Base-by-base conservation (phyloP, 2,797 vertebrate genomes). In the Phylloscopus collybita region DNA sequence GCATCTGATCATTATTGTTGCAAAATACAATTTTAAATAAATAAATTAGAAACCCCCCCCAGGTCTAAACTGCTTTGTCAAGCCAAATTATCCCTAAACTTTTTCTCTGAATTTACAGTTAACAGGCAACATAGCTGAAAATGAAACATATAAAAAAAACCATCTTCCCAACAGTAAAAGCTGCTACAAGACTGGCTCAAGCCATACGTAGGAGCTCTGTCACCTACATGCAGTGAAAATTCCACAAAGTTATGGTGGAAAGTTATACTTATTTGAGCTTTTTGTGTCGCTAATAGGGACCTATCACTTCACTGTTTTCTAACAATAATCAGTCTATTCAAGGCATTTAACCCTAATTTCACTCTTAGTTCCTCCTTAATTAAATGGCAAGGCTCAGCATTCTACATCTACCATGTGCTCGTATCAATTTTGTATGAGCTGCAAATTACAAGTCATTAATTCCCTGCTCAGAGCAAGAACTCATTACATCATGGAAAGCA, bases 391-490 rank as follows among this genome's bases (percentile, higher is more conserved):
- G 22, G 32, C 60, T 91, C 88, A 65, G 62, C 4, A 3, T 49
- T 51, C 76, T 75, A 62, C 54, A 80, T 78, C 61, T 80, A 49
- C 51, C 62, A 23, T 6, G 30, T 1, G 6, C 38, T 80, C 74
- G 72, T 67, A 90, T 88, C 85, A 79, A 44, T 72, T 90, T 67
- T 86, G 44, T 50, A 81, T 65, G 40, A 89, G 66, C 51, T 88
- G 78, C 72, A 90, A 91, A 83, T 91, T 80, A 64, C 53, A 47
- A 89, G 61, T 42, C 54, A 81, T 80, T 91, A 95, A 94, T 92
- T 90, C 75, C 66, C 79, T 49, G 61, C 70, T 93, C 45, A 62
- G 87, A 57, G 38, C 61, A 78, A 54, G 60, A 93, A 45, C n/a
- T 45, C 75, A 75, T 86, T 80, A 93, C 82, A 86, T 50, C 73